phyloP scores from a whole-genome alignment of 2,888 invertebrate species.

The Ennomos fuscantarius region DNA sequence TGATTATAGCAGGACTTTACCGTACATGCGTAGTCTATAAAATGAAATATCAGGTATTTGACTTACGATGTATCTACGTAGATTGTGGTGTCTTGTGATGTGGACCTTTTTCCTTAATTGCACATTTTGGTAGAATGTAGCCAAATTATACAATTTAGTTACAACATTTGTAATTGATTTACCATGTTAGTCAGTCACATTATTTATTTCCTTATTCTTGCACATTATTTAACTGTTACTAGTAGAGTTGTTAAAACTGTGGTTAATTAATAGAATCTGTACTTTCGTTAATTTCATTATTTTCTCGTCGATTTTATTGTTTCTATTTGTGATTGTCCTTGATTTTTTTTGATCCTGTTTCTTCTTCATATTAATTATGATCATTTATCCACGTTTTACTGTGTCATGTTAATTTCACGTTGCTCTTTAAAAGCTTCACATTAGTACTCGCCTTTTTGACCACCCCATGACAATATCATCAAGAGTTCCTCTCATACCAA shows the following conservation, averaged over 20 bases:
- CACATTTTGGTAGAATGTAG: conserved; percentile 25
- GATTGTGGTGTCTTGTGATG: conserved; percentile 35
- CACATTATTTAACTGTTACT: conserved; percentile 6
- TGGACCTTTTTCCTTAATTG: conserved; percentile 24
- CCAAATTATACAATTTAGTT: conserved; percentile 15
- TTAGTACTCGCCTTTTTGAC: background rate
- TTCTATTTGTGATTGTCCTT: conserved; percentile 6
- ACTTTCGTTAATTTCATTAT: conserved; percentile 11
- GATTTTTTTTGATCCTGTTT: conserved; percentile 15
- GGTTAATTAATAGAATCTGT: conserved; percentile 5
- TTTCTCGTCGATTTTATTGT: conserved; percentile 8
- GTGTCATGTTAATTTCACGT: background rate
- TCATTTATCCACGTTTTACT: conserved; percentile 7
- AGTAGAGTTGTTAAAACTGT: too few species aligned
- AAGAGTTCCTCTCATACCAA: too few species aligned
- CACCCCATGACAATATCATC: too few species aligned
- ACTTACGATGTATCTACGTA: conserved; percentile 30
- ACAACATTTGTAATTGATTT: conserved; percentile 7
- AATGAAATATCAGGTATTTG: conserved; percentile 65
- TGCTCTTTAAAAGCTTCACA: conserved; percentile 1
- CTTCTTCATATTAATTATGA: conserved; percentile 23
- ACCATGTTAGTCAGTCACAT: conserved; percentile 1
- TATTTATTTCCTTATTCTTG: conserved; percentile 9
- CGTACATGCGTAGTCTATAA: conserved; percentile 82
- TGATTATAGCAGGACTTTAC: conserved; percentile 78